A percentile compares a stretch with the other conserved stretches of the same genome.
These are phyloP conservation scores for Agraylea sexmaculata DNA, from an alignment of 1,140 invertebrate species.

Conservation along the genomic window DNA sequence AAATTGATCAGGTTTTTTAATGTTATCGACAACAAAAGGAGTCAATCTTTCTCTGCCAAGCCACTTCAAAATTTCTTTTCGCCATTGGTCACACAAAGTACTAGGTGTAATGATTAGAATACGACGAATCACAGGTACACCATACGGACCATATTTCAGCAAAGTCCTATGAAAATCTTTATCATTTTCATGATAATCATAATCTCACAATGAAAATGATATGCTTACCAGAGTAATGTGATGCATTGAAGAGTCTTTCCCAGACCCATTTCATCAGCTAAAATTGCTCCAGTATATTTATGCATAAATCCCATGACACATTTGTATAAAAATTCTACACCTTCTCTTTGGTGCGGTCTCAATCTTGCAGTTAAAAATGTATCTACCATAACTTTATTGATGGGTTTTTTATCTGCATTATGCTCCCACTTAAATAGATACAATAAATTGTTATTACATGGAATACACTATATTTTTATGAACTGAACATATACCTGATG, in stretches of 20 bases:
- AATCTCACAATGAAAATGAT: conserved; percentile 1
- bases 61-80: conserved; percentile 59
- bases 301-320: conserved; percentile 50
- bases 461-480: conserved; percentile 1
- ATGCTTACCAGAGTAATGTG: conserved; percentile 51
- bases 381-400: conserved; percentile 50
- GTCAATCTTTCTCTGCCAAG: conserved; percentile 47
- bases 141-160: conserved; percentile 54
- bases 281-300: conserved; percentile 47
- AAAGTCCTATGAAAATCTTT: conserved; percentile 39
- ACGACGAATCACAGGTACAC: conserved; percentile 39
- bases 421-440: conserved; percentile 31
- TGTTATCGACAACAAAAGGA: conserved; percentile 47
- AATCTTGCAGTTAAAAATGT: conserved; percentile 43
- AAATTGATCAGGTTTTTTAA: conserved; percentile 45
- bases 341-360: conserved; percentile 56
- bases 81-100: conserved; percentile 58
- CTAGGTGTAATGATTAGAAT: conserved; percentile 56
- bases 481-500: conserved; percentile 28
- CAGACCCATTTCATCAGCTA: conserved; percentile 69
- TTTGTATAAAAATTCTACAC: conserved; percentile 57
- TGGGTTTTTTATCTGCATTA: conserved; percentile 31
- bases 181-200: not conserved
- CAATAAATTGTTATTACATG: not conserved
- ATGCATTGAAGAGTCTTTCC: conserved; percentile 68